A percentile compares a stretch with the other conserved stretches of the same genome.
phyloP scores from a whole-genome alignment of 64 coral and sea anemone genomes.

The Porites australiensis region DNA sequence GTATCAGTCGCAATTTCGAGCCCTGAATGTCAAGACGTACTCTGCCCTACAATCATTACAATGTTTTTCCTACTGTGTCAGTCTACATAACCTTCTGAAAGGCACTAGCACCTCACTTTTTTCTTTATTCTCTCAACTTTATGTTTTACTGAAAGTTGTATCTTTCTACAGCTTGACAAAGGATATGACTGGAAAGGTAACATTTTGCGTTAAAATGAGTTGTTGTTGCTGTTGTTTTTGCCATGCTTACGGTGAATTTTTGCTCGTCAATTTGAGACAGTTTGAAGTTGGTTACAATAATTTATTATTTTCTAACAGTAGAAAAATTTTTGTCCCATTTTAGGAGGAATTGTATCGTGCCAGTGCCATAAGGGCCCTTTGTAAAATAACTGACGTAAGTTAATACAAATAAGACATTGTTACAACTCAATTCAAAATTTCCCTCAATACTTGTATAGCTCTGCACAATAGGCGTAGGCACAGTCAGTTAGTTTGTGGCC shows the following conservation, averaged over 20 bases:
- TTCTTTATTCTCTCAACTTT: neutral
- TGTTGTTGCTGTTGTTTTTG: neutral
- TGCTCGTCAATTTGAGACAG: neutral
- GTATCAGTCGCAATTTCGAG: too few species aligned
- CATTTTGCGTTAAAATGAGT: neutral
- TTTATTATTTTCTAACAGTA: too few species aligned
- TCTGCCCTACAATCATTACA: too few species aligned
- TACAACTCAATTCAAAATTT: neutral
- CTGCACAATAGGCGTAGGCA: too few species aligned
- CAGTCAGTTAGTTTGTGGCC: too few species aligned
- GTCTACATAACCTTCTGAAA: neutral
- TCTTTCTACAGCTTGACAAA: conserved; percentile 87
- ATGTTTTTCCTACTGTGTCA: too few species aligned
- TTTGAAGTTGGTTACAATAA: neutral
- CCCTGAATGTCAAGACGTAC: too few species aligned
- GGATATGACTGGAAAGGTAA: conserved; percentile 98
- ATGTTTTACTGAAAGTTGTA: neutral
- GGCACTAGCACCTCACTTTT: neutral
- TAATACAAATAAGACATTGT: neutral
- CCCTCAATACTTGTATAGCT: too few species aligned
- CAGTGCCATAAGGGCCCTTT: conserved; percentile 96
- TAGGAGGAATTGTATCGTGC: conserved; percentile 95
- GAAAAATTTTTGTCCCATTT: neutral
- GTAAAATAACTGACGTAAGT: conserved; percentile 98
- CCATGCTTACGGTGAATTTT: neutral